These are phyloP conservation scores for Otus sunia DNA, from an alignment of 2,113 vertebrate species.

Conservation along the genomic window DNA sequence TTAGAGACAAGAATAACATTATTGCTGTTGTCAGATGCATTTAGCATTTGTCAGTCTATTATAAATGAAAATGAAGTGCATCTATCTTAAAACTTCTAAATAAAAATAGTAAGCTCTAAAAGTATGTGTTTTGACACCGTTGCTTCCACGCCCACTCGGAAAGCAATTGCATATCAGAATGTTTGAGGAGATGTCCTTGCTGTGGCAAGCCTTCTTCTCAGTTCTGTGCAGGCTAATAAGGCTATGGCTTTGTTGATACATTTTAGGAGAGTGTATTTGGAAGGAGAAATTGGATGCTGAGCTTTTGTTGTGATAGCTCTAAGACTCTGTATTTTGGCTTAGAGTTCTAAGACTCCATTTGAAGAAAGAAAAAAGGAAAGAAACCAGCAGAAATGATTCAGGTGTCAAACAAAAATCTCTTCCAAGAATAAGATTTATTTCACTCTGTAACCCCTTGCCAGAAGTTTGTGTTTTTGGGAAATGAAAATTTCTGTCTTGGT, in stretches of 20 bases:
- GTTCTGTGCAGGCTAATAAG: neutral
- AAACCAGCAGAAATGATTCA: constrained; percentile 64
- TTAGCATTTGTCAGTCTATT: neutral
- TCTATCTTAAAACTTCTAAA: neutral
- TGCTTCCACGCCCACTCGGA: neutral
- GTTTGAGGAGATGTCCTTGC: neutral
- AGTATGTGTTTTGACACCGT: neutral
- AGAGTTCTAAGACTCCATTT: constrained; percentile 28
- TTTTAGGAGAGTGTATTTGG: constrained; percentile 16
- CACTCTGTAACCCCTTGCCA: constrained; percentile 55
- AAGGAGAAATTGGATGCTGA: constrained; percentile 52
- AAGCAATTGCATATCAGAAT: neutral
- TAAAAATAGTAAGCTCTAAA: neutral
- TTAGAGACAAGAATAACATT: neutral
- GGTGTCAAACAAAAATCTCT: constrained; percentile 65
- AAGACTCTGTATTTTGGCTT: constrained; percentile 50
- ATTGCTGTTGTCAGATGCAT: neutral
- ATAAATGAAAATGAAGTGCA: neutral
- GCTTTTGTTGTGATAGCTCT: constrained; percentile 55
- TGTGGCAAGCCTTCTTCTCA: neutral
- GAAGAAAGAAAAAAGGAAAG: constrained; percentile 19
- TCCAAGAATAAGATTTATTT: constrained; percentile 75
- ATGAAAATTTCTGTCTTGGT: constrained; percentile 60
- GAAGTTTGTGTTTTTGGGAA: constrained; percentile 53
- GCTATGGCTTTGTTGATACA: neutral